Base-by-base conservation (phyloP, 2,888 invertebrate species). In the Tenthredo distinguenda region DNA sequence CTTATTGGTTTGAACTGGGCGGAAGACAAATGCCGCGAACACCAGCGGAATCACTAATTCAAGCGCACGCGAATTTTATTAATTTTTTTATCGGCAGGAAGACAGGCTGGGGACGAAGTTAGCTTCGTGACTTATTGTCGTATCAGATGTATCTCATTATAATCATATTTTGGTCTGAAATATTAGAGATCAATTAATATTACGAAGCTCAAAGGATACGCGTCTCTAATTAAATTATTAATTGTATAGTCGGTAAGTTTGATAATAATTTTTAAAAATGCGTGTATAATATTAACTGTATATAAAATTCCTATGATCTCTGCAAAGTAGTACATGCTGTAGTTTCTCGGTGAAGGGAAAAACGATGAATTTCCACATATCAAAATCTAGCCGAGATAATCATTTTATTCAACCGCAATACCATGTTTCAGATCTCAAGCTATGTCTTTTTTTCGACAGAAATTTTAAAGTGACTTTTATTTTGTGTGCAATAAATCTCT, bases 21-120 rank as follows among this genome's bases (percentile, higher is more conserved):
- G 43, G 31, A 50, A 83, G 83, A 83, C 68, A 31, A 83, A 47
- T 83, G 83, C 47, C n/a, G 31, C 43, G 47, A 47, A 83, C 83
- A 34, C 68, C 68, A 50, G 2, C n/a, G 50, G 83, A 83, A 68
- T 83, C 18, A 3, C 65, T 83, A 50, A 68, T 83, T 71, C 34
- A 12, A 58, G 31, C n/a, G 40, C 31, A 50, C 34, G 83, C 37
- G 71, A 83, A 83, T 47, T 83, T 71, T 83, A 83, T 68, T 83
- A 62, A 68, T 83, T 83, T 62, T 83, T 37, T 37, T n/a, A 47
- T 12, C 50, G 10, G 0, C 18, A 50, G 18, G 18, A 50, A 77
- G 77, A 55, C 50, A 55, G 55, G n/a, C 26, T 50, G 34, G 15
- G 21, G 18, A 77, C 77, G 34, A 77, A 77, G 77, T 77, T 77